These are phyloP conservation scores for Dascillus cervinus DNA, from an alignment of 2,888 invertebrate species.

Conservation along the genomic window DNA sequence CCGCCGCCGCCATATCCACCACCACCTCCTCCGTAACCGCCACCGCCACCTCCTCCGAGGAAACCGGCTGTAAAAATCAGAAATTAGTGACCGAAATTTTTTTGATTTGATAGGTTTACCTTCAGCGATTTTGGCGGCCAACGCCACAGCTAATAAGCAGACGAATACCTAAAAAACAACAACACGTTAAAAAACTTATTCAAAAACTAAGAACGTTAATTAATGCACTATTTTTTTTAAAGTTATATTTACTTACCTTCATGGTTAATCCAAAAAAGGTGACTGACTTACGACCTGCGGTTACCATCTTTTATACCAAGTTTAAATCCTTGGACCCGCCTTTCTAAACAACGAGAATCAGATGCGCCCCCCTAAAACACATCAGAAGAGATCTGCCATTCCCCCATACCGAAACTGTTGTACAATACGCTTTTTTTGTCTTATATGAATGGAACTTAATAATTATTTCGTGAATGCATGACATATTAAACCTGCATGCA, in stretches of 20 bases:
- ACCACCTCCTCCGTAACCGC: neutral
- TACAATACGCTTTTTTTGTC: too few species aligned
- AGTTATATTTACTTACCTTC: constrained; percentile 10
- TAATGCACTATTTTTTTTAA: neutral
- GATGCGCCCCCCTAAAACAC: constrained; percentile 11
- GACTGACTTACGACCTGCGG: constrained; percentile 5
- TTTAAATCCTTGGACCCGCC: constrained; percentile 14
- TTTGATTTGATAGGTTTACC: too few species aligned
- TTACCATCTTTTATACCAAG: constrained; percentile 11
- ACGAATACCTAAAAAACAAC: neutral
- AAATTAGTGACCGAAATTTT: too few species aligned
- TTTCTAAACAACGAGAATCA: constrained; percentile 9
- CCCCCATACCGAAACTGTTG: too few species aligned
- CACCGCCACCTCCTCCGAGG: neutral
- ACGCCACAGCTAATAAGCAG: neutral
- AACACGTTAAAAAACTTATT: neutral
- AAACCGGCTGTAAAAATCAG: neutral
- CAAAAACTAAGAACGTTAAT: neutral
- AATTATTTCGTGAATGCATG: too few species aligned
- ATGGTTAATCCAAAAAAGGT: constrained; percentile 9
- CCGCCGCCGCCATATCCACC: neutral
- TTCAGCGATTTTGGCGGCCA: neutral
- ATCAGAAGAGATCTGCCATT: too few species aligned
- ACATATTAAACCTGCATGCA: too few species aligned
- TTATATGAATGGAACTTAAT: too few species aligned